Evolutionary conservation across 2,797 vertebrate species (phyloP), one percentile per base, ranked within the genome.

Genomic region (Erpetoichthys calabaricus): DNA sequence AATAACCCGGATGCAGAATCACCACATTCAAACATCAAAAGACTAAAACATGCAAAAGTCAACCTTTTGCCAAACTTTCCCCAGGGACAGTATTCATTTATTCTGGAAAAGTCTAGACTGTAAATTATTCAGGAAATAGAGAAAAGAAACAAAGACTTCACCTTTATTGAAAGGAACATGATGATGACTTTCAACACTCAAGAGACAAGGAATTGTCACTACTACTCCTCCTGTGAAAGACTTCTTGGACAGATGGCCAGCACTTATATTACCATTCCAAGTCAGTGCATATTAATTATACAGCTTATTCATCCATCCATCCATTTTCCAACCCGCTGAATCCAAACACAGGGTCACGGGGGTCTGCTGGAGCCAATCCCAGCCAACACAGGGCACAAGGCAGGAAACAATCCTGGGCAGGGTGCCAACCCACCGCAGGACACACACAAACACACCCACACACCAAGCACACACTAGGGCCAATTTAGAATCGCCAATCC

Each of bases 61-160:
- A 53, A 59, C 44, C 59, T 45, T 45, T 50, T 59, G 8, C 51
- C 51, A 6, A 45, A 59, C 41, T 25, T 52, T 45, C 57, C 57
- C n/a, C 4, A 42, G n/a, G 44, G 8, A 6, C 41, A 53, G 42
- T 44, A 45, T 7, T 9, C 8, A 44, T 5, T 10, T 10, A 59
- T 8, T 25, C 44, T 59, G 8, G 51, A 53, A 45, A 8, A 5
- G n/a, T 9, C 5, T 9, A 52, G 57, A 5, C 5, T 45, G 49
- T 42, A 45, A 7, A 42, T 59, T 6, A 50, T 53, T 42, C 10
- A 59, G 6, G 57, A 59, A 9, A 10, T 55, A 8, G n/a, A 9
- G 8, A 58, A 58, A 51, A 58, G 10, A n/a, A 7, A 49, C 8
- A 10, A 45, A 57, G 43, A 25, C 47, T 41, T 25, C 8, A 25